These are phyloP conservation scores for Dichetophora obliterata DNA, from an alignment of 2,888 invertebrate genomes.

Conservation along the genomic window DNA sequence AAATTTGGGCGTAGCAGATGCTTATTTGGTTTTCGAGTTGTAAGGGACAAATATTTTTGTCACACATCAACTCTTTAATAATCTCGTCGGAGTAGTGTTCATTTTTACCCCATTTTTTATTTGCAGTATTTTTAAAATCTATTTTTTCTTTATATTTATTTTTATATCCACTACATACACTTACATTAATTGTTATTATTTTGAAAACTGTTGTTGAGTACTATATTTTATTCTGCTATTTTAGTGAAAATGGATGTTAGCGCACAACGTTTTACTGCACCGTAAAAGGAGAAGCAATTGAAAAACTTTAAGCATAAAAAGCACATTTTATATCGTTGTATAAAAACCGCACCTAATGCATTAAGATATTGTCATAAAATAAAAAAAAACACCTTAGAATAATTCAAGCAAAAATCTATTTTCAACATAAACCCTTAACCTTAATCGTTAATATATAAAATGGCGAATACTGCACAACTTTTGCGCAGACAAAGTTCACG, in stretches of 20 bases:
- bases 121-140: background rate
- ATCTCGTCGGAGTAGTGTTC: too few relatives aligned
- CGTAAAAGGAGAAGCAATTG: background rate
- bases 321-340: background rate
- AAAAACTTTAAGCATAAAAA: background rate
- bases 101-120: background rate
- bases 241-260: conserved; percentile 19
- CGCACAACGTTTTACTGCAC: conserved; percentile 11
- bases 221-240: background rate
- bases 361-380: background rate
- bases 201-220: conserved; percentile 6
- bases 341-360: background rate
- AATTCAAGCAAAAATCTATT: background rate
- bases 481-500: conserved; percentile 90
- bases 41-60: too few relatives aligned
- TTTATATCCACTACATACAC: too few relatives aligned
- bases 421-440: background rate
- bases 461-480: conserved; percentile 93
- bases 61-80: too few relatives aligned
- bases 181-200: too few relatives aligned
- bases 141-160: background rate
- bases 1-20: too few relatives aligned
- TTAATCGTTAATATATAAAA: conserved; percentile 61
- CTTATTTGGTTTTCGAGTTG: background rate
- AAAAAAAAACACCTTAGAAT: background rate